Conservation (phyloP, 2,888 invertebrate genomes). For the Drosophila putrida region DNA sequence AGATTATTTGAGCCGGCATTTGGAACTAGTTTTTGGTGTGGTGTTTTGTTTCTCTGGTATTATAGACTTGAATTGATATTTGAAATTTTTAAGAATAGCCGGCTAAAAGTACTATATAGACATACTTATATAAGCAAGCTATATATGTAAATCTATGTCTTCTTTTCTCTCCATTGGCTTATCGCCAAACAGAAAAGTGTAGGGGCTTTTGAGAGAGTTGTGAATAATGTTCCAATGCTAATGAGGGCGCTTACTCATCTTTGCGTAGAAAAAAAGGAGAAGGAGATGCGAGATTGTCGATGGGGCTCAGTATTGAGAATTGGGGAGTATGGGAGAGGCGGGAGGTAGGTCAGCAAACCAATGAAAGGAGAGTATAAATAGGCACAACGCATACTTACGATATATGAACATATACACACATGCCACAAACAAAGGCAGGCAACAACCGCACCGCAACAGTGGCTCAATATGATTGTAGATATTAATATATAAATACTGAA, state of each 20-base stretch:
- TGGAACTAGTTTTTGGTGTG: conserved; percentile 48
- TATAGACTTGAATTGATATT: background rate
- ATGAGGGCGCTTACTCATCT: conserved; percentile 63
- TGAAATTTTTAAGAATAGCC: background rate
- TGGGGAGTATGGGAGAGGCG: too few relatives aligned
- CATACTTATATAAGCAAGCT: background rate
- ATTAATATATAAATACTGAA: conserved; percentile 13
- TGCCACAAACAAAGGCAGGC: conserved; percentile 23
- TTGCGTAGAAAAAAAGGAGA: background rate
- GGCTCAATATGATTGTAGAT: conserved; percentile 47
- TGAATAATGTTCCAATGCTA: conserved; percentile 57
- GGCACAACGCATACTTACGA: conserved; percentile 60
- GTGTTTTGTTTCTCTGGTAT: background rate
- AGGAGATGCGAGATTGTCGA: background rate
- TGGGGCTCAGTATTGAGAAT: background rate
- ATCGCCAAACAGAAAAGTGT: conserved; percentile 36
- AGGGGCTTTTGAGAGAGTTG: conserved; percentile 54
- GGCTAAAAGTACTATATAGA: conserved; percentile 1
- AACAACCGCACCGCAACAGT: conserved; percentile 18
- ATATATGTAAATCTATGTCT: background rate
- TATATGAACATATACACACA: conserved; percentile 14
- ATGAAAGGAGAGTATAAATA: conserved; percentile 64
- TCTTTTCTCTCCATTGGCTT: conserved; percentile 33
- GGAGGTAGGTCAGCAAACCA: conserved; percentile 41
- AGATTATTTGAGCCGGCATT: conserved; percentile 53